phyloP scores from a whole-genome alignment of 2,113 vertebrate species.

The Psilopsiagon aurifrons region DNA sequence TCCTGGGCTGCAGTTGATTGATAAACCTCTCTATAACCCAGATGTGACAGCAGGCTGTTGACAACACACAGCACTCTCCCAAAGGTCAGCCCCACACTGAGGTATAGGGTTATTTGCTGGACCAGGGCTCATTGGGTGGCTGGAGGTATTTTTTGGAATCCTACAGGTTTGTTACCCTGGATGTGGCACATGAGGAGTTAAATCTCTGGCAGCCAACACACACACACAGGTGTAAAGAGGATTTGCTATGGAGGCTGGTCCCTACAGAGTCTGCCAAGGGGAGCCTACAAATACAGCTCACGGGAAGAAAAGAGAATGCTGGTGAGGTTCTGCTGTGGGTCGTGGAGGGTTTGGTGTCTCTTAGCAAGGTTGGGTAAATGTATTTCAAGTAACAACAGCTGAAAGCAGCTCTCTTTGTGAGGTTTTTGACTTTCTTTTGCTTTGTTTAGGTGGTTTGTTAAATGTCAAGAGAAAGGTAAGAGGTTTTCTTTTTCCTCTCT shows the following conservation, averaged over 20 bases:
- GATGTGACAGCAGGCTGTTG: not conserved
- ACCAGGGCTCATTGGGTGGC: not conserved
- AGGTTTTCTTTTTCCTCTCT: not conserved
- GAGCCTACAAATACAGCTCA: not conserved
- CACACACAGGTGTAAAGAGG: not conserved
- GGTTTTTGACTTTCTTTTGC: not conserved
- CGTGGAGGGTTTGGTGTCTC: not conserved
- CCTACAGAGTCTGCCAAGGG: not conserved
- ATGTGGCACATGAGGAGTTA: not conserved
- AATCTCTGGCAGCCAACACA: not conserved
- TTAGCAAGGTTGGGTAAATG: not conserved
- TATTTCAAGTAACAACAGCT: not conserved
- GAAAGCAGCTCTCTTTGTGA: not conserved
- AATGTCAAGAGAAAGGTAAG: constrained; percentile 20
- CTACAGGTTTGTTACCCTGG: not conserved
- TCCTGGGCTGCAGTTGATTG: not conserved
- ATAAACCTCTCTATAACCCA: not conserved
- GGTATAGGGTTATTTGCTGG: not conserved
- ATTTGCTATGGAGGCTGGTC: not conserved
- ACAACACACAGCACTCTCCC: not conserved
- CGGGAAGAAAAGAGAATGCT: not conserved
- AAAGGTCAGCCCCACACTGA: fast-evolving
- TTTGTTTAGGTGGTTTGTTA: constrained; percentile 12
- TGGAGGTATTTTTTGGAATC: not conserved
- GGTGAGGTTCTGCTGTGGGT: not conserved